Percentiles rank a stretch among this genome's conserved stretches.
Evolutionary conservation across 2,113 vertebrate species (phyloP).

Genomic region (Hoplias malabaricus): DNA sequence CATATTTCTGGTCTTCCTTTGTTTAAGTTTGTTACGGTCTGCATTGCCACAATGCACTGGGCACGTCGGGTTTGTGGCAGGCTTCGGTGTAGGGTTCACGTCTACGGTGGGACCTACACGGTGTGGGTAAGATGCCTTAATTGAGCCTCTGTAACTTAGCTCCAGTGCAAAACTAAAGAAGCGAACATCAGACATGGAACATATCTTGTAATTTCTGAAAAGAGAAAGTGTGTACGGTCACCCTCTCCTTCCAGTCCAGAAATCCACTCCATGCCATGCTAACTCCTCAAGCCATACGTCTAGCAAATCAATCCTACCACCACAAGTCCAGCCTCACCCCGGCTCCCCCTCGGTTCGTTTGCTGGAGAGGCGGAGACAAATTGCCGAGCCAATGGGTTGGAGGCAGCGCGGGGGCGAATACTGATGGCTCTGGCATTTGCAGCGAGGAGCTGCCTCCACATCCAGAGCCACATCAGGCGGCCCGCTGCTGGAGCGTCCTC

Average conservation of each 20-base stretch:
- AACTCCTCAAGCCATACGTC: constrained; percentile 34
- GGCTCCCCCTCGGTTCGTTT: constrained; percentile 24
- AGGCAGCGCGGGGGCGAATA: constrained; percentile 30
- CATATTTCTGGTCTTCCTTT: too few species aligned
- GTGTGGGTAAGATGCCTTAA: too few species aligned
- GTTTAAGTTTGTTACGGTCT: too few species aligned
- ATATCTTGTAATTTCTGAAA: too few species aligned
- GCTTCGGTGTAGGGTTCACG: too few species aligned
- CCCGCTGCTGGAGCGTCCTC: constrained; percentile 21
- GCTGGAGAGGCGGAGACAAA: constrained; percentile 37
- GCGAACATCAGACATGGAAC: not conserved
- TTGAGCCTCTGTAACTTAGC: not conserved
- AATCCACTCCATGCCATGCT: constrained; percentile 8
- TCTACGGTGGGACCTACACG: too few species aligned
- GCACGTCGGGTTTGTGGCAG: too few species aligned
- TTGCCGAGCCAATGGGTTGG: constrained; percentile 33
- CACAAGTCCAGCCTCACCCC: constrained; percentile 33
- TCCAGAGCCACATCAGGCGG: constrained; percentile 21
- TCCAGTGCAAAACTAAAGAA: not conserved
- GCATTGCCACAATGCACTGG: too few species aligned
- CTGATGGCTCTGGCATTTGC: constrained; percentile 37
- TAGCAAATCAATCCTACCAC: constrained; percentile 22
- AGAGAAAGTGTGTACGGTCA: not conserved
- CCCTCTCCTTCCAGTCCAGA: constrained; percentile 20
- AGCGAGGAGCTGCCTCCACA: constrained; percentile 18